Evolutionary conservation across 2,797 vertebrate species (phyloP).

Genomic region (Babyrousa celebensis): DNA sequence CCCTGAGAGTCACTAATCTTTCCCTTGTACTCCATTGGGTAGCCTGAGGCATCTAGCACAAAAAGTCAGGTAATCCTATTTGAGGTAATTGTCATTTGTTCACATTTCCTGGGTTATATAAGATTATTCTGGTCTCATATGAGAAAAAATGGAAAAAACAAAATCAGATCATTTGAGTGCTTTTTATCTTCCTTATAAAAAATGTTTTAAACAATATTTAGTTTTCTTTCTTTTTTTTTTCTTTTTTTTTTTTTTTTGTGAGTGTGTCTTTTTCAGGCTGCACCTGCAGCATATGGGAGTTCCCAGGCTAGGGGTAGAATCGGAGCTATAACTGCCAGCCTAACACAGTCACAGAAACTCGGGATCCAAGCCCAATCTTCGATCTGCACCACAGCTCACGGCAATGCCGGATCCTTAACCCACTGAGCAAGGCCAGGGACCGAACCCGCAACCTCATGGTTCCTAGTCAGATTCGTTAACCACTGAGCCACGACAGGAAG

Average conservation of each 20-base stretch:
- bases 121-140: conserved; percentile 15
- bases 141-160: conserved; percentile 54
- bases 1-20: conserved; percentile 25
- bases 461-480: too few species aligned
- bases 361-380: too few species aligned
- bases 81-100: background rate
- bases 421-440: too few species aligned
- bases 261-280: too few species aligned
- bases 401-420: too few species aligned
- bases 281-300: too few species aligned
- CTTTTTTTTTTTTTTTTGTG: too few species aligned
- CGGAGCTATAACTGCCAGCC: too few species aligned
- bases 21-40: background rate
- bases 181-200: conserved; percentile 50
- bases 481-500: too few species aligned
- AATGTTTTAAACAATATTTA: conserved; percentile 41
- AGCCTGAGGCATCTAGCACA: background rate
- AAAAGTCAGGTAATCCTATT: background rate
- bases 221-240: background rate
- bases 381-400: too few species aligned
- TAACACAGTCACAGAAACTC: background rate
- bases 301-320: too few species aligned
- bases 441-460: too few species aligned
- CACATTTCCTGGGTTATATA: background rate
- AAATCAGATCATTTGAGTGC: conserved; percentile 55